Conservation (phyloP, 2,113 vertebrate species). For the Semnornis frantzii region DNA sequence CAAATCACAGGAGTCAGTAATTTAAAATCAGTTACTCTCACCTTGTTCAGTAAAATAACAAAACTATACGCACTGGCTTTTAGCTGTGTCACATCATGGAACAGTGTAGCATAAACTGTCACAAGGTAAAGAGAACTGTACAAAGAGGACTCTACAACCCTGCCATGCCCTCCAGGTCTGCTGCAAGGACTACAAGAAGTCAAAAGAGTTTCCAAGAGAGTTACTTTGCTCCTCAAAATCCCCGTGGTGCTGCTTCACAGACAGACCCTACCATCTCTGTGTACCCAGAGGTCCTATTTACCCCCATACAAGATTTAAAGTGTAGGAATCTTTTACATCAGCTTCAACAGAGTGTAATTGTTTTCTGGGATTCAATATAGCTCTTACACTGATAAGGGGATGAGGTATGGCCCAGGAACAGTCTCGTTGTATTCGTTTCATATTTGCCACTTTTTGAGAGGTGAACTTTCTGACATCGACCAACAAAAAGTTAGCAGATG, state of each 20-base stretch:
- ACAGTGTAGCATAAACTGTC: neutral
- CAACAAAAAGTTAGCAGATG: neutral
- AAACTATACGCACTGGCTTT: neutral
- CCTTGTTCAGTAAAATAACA: neutral
- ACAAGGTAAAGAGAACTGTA: neutral
- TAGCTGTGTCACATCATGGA: neutral
- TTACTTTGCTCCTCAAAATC: neutral
- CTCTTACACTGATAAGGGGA: neutral
- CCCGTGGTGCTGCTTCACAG: neutral
- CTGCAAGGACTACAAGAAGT: neutral
- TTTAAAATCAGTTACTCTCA: neutral
- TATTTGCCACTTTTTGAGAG: neutral
- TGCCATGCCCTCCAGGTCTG: neutral
- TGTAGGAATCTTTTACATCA: neutral
- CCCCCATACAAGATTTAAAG: neutral
- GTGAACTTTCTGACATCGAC: neutral
- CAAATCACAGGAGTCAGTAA: neutral
- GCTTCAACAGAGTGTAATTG: neutral
- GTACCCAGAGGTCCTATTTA: neutral
- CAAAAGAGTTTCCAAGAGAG: neutral
- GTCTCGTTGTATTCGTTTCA: neutral
- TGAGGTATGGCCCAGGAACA: neutral
- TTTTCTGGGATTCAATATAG: neutral
- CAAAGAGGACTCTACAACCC: neutral
- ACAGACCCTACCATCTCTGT: neutral